Evolutionary conservation across 2,113 vertebrate genomes (phyloP).

Genomic region (Phalacrocorax aristotelis): DNA sequence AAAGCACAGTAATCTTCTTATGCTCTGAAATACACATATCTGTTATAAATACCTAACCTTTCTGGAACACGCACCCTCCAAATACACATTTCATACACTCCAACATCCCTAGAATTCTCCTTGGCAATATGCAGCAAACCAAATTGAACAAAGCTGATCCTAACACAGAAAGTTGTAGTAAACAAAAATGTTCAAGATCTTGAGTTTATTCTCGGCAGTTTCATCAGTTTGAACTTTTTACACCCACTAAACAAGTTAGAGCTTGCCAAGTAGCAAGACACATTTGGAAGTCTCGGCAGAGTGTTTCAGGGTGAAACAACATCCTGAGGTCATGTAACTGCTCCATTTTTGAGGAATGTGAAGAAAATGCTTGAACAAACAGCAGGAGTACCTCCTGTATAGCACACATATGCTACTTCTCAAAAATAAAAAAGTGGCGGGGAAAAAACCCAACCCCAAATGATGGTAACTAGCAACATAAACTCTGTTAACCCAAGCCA

Average conservation of each 20-base stretch:
- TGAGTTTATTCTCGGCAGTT: not conserved
- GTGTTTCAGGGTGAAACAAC: not conserved
- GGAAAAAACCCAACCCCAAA: not conserved
- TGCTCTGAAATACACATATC: not conserved
- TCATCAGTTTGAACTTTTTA: constrained; percentile 30
- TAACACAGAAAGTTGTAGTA: not conserved
- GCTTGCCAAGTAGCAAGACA: constrained; percentile 13
- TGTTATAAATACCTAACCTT: not conserved
- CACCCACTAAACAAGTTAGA: constrained; percentile 42
- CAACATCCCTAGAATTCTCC: not conserved
- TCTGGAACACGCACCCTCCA: not conserved
- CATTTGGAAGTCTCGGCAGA: not conserved
- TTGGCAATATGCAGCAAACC: not conserved
- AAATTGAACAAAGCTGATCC: not conserved
- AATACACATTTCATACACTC: not conserved
- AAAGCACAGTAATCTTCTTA: not conserved
- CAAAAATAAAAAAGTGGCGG: not conserved
- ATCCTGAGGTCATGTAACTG: constrained; percentile 15
- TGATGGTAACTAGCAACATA: not conserved
- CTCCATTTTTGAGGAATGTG: constrained; percentile 11
- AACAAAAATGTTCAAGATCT: not conserved
- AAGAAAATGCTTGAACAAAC: not conserved
- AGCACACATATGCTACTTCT: not conserved
- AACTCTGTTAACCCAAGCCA: not conserved
- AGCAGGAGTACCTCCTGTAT: not conserved